Evolutionary conservation across 1,140 invertebrate species (phyloP).

Genomic region (Drosophila malerkotliana): DNA sequence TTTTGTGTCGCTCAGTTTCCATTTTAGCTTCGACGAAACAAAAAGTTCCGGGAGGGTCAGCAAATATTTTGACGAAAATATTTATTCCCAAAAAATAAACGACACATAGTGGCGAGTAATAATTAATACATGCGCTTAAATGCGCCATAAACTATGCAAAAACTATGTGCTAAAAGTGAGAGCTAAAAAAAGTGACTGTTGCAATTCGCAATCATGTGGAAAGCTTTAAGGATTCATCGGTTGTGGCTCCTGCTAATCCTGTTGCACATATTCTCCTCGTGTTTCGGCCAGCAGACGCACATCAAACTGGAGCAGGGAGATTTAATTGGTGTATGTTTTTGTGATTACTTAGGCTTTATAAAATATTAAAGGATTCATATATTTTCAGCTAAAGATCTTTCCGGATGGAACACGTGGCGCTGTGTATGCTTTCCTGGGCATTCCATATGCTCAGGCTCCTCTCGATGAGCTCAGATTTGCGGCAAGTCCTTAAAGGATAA

Average conservation of each 20-base stretch:
- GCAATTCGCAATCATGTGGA: constrained; percentile 40
- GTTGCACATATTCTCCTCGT: background rate
- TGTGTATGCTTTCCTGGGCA: constrained; percentile 87
- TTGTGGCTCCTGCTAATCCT: constrained; percentile 13
- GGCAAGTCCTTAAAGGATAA: constrained; percentile 58
- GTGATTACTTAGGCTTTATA: background rate
- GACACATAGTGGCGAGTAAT: constrained; percentile 9
- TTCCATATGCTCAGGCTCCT: constrained; percentile 88
- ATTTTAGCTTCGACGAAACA: constrained; percentile 44
- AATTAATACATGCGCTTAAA: constrained; percentile 56
- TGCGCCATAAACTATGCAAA: constrained; percentile 58
- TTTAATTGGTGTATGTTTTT: constrained; percentile 63
- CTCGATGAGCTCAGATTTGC: constrained; percentile 86
- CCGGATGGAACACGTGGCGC: constrained; percentile 83
- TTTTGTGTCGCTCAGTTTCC: constrained; percentile 54
- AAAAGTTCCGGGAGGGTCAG: constrained; percentile 36
- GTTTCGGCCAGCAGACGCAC: constrained; percentile 61
- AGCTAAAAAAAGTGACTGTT: constrained; percentile 34
- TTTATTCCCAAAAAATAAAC: constrained; percentile 3
- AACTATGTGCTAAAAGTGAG: constrained; percentile 51
- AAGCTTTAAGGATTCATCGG: constrained; percentile 33
- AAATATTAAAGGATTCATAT: background rate
- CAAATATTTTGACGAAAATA: constrained; percentile 16
- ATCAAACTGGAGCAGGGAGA: constrained; percentile 75
- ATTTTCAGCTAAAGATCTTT: constrained; percentile 84